phyloP scores from a whole-genome alignment of 2,888 invertebrate species.

The Troglohyphantes excavatus region DNA sequence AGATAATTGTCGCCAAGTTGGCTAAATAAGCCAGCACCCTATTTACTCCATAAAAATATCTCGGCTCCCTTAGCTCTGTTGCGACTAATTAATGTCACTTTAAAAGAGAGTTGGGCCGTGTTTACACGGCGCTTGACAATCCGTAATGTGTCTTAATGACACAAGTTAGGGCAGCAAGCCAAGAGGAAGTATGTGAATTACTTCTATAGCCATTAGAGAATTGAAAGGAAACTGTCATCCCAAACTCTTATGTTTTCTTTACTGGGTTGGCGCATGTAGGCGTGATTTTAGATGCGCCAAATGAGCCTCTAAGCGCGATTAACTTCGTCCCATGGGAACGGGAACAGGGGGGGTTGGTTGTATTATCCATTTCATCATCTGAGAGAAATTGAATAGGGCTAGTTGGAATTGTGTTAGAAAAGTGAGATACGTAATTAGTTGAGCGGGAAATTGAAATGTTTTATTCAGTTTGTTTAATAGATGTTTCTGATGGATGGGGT shows the following conservation, averaged over 20 bases:
- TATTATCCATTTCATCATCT: background rate
- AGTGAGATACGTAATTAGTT: too few relatives aligned
- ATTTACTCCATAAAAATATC: background rate
- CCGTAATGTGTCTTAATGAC: slow-evolving; percentile 44
- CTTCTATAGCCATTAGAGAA: slow-evolving; percentile 53
- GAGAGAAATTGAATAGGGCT: too few relatives aligned
- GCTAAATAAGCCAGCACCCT: background rate
- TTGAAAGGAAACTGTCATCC: slow-evolving; percentile 63
- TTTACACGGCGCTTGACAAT: background rate
- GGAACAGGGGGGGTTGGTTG: background rate
- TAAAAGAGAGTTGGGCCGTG: slow-evolving; percentile 5
- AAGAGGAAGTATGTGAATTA: slow-evolving; percentile 47
- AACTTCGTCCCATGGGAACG: background rate
- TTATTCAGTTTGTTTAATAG: too few relatives aligned
- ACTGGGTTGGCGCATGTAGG: background rate
- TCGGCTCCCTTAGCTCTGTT: background rate
- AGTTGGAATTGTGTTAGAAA: too few relatives aligned
- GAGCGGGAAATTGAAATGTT: too few relatives aligned
- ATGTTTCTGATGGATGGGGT: too few relatives aligned
- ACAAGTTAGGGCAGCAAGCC: slow-evolving; percentile 40
- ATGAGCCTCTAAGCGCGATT: slow-evolving; percentile 15
- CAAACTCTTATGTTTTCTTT: background rate
- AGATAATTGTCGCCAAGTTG: slow-evolving; percentile 13
- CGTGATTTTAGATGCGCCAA: background rate
- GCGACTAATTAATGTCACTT: slow-evolving; percentile 9